phyloP scores from a whole-genome alignment of 2,113 vertebrate genomes.

The Pseudopodoces humilis region DNA sequence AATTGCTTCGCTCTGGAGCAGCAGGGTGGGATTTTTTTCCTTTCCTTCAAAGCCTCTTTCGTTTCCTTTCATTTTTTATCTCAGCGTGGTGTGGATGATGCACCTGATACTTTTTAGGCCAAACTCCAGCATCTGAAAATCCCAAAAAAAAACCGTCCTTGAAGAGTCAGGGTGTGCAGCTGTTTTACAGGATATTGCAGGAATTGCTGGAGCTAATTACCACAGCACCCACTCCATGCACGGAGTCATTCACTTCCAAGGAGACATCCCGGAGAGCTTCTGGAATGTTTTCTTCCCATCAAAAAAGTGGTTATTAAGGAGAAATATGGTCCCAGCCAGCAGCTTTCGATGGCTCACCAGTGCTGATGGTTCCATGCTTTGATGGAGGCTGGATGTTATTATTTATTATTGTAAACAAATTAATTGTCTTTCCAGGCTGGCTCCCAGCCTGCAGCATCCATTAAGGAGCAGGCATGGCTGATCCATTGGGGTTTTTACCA shows the following conservation, averaged over 20 bases:
- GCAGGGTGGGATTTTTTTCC: background rate
- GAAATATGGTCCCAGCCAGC: background rate
- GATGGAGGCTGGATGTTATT: background rate
- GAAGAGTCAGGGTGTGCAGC: background rate
- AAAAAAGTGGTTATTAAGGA: background rate
- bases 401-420: slow-evolving; percentile 50
- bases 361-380: background rate
- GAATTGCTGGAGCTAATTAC: slow-evolving; percentile 31
- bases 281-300: slow-evolving; percentile 9
- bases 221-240: background rate
- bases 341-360: background rate
- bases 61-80: background rate
- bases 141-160: background rate
- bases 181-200: background rate
- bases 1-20: rapidly evolving
- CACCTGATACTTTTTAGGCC: background rate
- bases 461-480: slow-evolving; percentile 5
- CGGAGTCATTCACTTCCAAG: background rate
- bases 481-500: background rate
- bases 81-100: background rate
- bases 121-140: background rate
- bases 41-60: background rate
- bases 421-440: slow-evolving; percentile 45
- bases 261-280: background rate
- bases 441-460: slow-evolving; percentile 33